Percentiles rank a stretch among this genome's conserved stretches.
phyloP scores from a whole-genome alignment of 2,888 invertebrate species.

The Stenchaetothrips biformis region DNA sequence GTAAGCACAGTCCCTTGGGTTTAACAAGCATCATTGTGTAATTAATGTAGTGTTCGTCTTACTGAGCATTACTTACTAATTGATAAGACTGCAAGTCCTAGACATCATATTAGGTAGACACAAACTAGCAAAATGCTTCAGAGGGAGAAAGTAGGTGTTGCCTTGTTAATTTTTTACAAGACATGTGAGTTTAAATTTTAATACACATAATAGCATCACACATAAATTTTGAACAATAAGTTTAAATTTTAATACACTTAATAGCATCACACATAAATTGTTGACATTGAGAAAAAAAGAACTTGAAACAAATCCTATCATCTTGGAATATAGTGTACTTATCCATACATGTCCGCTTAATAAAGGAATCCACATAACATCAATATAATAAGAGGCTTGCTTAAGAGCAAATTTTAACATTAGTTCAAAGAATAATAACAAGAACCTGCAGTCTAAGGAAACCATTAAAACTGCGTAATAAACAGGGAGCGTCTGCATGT shows the following conservation, averaged over 20 bases:
- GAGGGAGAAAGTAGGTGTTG: not conserved
- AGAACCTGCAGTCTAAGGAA: no score
- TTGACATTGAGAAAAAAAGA: not conserved
- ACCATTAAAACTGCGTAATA: no score
- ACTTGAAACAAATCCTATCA: not conserved
- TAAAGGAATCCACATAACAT: not conserved
- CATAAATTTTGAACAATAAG: not conserved
- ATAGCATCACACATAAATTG: conserved; percentile 8
- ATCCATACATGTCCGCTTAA: no score
- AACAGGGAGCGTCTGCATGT: no score
- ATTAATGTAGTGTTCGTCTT: not conserved
- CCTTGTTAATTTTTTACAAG: not conserved
- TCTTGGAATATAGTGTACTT: not conserved
- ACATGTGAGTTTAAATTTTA: not conserved
- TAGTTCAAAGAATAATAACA: not conserved
- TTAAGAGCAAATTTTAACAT: not conserved
- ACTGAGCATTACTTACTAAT: no score
- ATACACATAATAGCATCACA: not conserved
- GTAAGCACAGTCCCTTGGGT: not conserved
- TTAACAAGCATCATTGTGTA: not conserved
- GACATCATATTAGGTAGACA: no score
- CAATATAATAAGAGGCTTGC: not conserved
- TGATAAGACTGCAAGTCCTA: no score
- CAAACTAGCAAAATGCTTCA: not conserved
- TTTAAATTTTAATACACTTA: not conserved